Evolutionary conservation across 2,113 vertebrate species (phyloP).

Genomic region (Rhinolophus sinicus): DNA sequence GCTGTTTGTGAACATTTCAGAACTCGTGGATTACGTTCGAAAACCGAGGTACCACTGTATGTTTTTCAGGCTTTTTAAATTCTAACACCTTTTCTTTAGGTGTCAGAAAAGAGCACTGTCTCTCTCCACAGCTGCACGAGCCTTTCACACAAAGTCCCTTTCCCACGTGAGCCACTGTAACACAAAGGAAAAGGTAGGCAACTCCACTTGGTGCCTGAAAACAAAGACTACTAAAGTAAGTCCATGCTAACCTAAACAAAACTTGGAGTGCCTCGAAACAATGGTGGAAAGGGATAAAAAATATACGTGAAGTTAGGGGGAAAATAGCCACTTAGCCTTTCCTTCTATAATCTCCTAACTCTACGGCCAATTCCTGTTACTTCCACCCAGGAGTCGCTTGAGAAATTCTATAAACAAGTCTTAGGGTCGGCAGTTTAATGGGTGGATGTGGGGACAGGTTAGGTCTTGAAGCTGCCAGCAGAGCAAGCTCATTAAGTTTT

Average conservation of each 20-base stretch:
- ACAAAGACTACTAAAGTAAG: neutral
- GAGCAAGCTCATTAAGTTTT: neutral
- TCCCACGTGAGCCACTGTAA: neutral
- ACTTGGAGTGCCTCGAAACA: neutral
- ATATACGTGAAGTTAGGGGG: neutral
- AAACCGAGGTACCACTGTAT: no score
- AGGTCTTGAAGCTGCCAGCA: slow-evolving; percentile 24
- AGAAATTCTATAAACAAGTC: slow-evolving; percentile 40
- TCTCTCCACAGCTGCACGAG: neutral
- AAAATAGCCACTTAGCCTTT: neutral
- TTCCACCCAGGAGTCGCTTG: neutral
- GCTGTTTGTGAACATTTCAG: no score
- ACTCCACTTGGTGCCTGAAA: neutral
- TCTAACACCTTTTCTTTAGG: neutral
- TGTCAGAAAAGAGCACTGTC: neutral
- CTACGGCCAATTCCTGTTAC: neutral
- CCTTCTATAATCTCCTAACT: neutral
- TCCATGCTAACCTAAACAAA: neutral
- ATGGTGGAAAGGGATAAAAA: neutral
- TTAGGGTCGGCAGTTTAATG: neutral
- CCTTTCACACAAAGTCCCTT: neutral
- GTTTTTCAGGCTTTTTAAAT: slow-evolving; percentile 42
- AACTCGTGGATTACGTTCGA: no score
- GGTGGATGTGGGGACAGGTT: neutral
- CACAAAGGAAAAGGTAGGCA: neutral